phyloP scores from a whole-genome alignment of 2,888 invertebrate species.

The Torymus auratus region DNA sequence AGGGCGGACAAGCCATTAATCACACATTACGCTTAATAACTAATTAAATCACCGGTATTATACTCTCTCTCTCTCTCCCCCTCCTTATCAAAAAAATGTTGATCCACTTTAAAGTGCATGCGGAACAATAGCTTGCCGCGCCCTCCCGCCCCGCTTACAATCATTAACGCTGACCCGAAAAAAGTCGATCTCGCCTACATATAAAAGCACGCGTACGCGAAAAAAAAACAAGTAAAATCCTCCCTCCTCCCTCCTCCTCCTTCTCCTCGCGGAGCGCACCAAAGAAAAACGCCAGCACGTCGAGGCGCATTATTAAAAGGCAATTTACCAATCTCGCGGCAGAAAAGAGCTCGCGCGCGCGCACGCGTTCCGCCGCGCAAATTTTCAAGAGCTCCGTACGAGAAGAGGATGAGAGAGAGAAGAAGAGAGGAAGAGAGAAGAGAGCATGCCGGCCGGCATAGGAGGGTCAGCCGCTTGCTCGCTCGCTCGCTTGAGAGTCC shows the following conservation, averaged over 20 bases:
- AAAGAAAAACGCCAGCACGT: conserved; percentile 56
- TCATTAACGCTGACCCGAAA: conserved; percentile 16
- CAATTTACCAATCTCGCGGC: conserved; percentile 56
- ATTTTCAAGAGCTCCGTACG: conserved; percentile 46
- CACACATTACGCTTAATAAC: conserved; percentile 17
- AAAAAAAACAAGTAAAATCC: conserved; percentile 8
- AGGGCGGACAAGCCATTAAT: conserved; percentile 27
- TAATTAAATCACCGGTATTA: conserved; percentile 31
- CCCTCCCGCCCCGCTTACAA: neutral
- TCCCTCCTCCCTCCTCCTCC: neutral
- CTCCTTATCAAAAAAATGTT: conserved; percentile 2
- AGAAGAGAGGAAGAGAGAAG: conserved; percentile 19
- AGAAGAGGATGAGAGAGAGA: conserved; percentile 8
- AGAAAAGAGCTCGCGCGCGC: conserved; percentile 46
- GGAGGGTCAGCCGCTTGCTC: conserved; percentile 41
- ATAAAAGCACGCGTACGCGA: neutral
- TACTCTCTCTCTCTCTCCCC: neutral
- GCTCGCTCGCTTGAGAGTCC: conserved; percentile 41
- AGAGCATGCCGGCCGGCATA: neutral
- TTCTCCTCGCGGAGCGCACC: conserved; percentile 5
- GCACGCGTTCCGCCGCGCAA: conserved; percentile 46
- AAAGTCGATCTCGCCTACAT: neutral
- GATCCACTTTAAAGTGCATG: conserved; percentile 25
- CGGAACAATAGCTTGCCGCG: conserved; percentile 4
- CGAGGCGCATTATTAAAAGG: conserved; percentile 59